A percentile compares a stretch with the other conserved stretches of the same genome.
phyloP scores from a whole-genome alignment of 2,797 vertebrate genomes.

The Sebastiscus albofasciatus region DNA sequence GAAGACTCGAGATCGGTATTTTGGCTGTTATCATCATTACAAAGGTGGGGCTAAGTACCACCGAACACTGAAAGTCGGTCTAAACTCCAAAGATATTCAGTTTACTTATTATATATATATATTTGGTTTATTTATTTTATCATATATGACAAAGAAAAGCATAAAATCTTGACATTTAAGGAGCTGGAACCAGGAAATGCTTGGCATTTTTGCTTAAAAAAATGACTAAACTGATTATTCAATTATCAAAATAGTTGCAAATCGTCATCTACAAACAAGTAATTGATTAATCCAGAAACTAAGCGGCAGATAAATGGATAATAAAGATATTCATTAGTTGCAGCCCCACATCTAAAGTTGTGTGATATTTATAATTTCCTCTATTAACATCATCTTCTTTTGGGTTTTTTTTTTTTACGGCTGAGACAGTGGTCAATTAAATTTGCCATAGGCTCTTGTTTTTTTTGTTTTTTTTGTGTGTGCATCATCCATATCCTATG shows the following conservation, averaged over 20 bases:
- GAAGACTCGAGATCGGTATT: no score
- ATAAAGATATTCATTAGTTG: background rate
- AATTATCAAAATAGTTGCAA: background rate
- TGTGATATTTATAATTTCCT: background rate
- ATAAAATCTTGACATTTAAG: background rate
- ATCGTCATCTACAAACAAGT: background rate
- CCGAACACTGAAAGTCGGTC: background rate
- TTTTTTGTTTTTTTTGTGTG: constrained; percentile 47
- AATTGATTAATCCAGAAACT: background rate
- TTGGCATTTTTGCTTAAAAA: background rate
- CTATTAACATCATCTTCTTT: background rate
- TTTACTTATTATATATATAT: background rate
- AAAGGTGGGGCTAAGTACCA: no score
- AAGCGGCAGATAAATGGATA: background rate
- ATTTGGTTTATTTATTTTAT: no score
- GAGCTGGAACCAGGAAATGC: background rate
- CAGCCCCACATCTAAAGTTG: background rate
- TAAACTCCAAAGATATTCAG: background rate
- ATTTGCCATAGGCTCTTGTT: constrained; percentile 36
- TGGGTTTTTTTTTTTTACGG: background rate
- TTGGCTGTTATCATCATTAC: no score
- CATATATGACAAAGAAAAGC: background rate
- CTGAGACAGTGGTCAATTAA: constrained; percentile 33
- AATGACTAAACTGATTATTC: no score
- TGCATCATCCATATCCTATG: constrained; percentile 77